Percentiles rank a stretch among this genome's conserved stretches.
These are phyloP conservation scores for Toxostoma redivivum DNA, from an alignment of 2,113 vertebrate species.

Conservation along the genomic window DNA sequence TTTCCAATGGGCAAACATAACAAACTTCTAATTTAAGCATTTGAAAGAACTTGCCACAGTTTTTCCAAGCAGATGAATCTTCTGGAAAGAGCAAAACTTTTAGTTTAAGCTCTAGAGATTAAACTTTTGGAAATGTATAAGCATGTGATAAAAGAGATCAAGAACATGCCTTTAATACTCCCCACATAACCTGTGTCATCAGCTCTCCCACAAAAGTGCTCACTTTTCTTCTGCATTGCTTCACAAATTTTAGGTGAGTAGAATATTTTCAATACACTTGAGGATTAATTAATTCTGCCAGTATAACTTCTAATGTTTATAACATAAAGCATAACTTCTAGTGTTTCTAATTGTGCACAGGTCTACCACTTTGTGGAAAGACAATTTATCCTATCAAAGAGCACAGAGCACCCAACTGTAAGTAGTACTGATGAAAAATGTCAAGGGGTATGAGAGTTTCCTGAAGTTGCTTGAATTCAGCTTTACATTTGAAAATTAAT, in stretches of 20 bases:
- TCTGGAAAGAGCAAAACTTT: neutral
- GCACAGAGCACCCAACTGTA: neutral
- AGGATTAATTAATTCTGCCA: neutral
- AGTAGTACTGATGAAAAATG: neutral
- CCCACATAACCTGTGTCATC: neutral
- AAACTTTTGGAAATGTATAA: neutral
- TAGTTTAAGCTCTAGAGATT: neutral
- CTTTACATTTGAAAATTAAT: neutral
- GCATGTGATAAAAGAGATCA: neutral
- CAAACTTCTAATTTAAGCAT: neutral
- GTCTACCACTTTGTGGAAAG: neutral
- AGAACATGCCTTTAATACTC: neutral
- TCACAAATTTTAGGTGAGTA: neutral
- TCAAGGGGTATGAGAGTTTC: neutral
- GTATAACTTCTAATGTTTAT: neutral
- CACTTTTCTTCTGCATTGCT: neutral
- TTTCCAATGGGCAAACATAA: neutral
- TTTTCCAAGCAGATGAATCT: neutral
- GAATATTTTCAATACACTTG: neutral
- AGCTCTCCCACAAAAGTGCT: neutral
- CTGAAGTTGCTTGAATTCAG: neutral
- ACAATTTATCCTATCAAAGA: neutral
- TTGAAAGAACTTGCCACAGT: neutral
- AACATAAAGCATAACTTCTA: neutral
- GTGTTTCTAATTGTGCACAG: neutral